Evolutionary conservation across 35 echinoderm and acorn worm species (phyloP), one percentile per base, ranked within the genome.

Genomic region (Nesometra sesokonis): DNA sequence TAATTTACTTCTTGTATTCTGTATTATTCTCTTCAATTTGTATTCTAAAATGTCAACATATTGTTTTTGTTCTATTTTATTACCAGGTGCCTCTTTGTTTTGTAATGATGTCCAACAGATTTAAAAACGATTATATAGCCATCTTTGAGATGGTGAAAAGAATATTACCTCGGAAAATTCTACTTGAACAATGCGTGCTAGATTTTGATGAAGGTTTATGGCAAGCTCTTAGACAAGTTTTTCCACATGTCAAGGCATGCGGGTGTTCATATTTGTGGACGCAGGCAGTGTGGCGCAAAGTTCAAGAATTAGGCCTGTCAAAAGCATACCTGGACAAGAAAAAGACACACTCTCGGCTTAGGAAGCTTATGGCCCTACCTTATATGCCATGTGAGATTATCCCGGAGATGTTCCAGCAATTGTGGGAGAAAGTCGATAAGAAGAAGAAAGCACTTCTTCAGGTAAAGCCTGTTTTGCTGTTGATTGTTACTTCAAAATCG

Each of bases 351-450:
- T 31, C 40, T 11, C 33, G 34, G 3, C 80, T 78, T 23, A 32
- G 86, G 34, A 37, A 84, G 77, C 36, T 90, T 0, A 47, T 90
- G 0, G 76, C 83, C 33, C 46, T 90, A 32, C 89, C 82, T 2
- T 92, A 82, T 46, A 29, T 84, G 29, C 91, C 91, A 19, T 19
- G 78, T 32, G 82, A 89, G 31, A 81, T 78, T 23, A 93, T 93
- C 23, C 19, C 79, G 1, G 32, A 37, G 0, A 32, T 84, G 7
- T 93, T 93, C 33, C 8, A 34, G 0, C 35, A 80, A 23, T 31
- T 93, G 34, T 35, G 46, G 39, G 30, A 33, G 33, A 84, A 80
- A 57, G 86, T 82, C 0, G 32, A 78, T 30, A 80, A 76, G 7
- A 19, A 23, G 13, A 39, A 43, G 38, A 15, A 43, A 43, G 38